A percentile compares a stretch with the other conserved stretches of the same genome.
Conservation (phyloP, 2,888 invertebrate species). For the Phania funesta region DNA sequence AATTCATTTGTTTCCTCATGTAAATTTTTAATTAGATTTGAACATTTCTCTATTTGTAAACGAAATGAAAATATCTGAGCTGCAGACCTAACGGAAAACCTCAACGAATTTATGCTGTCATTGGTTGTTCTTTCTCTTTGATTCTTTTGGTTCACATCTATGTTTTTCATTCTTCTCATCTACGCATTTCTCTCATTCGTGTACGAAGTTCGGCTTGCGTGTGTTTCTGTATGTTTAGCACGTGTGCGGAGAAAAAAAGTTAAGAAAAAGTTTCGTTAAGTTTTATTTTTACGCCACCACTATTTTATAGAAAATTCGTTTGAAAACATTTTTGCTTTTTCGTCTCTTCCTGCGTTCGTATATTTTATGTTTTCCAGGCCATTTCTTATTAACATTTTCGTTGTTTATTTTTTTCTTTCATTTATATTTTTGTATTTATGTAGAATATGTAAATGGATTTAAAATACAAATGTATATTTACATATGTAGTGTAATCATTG, state of each 20-base stretch:
- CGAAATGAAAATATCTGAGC: slow-evolving; percentile 58
- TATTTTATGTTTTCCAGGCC: slow-evolving; percentile 13
- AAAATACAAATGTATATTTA: too few species aligned
- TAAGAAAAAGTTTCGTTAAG: slow-evolving; percentile 59
- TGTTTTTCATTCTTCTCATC: slow-evolving; percentile 16
- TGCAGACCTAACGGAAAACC: slow-evolving; percentile 51
- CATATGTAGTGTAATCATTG: too few species aligned
- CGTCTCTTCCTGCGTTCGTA: neutral
- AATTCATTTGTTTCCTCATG: neutral
- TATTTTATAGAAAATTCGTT: slow-evolving; percentile 2
- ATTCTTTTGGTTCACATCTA: neutral
- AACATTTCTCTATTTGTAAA: slow-evolving; percentile 45
- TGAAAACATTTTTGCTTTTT: neutral
- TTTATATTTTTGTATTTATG: neutral
- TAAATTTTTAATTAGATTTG: slow-evolving; percentile 57
- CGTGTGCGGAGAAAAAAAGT: slow-evolving; percentile 38
- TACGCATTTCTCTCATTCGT: slow-evolving; percentile 30
- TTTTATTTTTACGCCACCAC: slow-evolving; percentile 40
- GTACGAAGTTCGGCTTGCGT: neutral
- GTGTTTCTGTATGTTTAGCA: slow-evolving; percentile 30
- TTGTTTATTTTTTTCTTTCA: slow-evolving; percentile 24
- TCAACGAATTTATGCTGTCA: slow-evolving; percentile 52
- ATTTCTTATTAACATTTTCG: slow-evolving; percentile 8
- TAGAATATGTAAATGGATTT: too few species aligned
- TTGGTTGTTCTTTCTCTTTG: slow-evolving; percentile 1